Evolutionary conservation across 2,797 vertebrate genomes (phyloP).

Genomic region (Clarias pachynema): DNA sequence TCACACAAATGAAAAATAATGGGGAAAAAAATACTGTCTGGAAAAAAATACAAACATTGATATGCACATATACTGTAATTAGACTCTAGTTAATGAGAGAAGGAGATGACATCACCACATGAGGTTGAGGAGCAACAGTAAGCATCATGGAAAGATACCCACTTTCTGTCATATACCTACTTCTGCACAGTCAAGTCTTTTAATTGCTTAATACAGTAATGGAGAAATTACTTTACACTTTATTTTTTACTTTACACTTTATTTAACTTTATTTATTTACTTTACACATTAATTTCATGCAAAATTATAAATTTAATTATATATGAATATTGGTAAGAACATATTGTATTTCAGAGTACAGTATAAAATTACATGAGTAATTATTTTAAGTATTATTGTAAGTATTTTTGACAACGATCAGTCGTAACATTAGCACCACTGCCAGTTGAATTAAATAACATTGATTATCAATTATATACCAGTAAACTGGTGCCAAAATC

Average conservation of each 20-base stretch:
- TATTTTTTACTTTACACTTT: too few relatives aligned
- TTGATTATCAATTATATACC: too few relatives aligned
- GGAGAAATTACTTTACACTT: not conserved
- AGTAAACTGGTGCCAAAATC: too few relatives aligned
- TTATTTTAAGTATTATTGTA: not conserved
- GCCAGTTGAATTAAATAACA: too few relatives aligned
- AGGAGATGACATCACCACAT: slow-evolving; percentile 27
- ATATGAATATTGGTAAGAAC: not conserved
- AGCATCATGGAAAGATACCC: not conserved
- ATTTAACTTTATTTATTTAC: too few relatives aligned
- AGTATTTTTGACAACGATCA: too few relatives aligned
- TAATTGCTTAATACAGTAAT: not conserved
- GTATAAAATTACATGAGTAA: not conserved
- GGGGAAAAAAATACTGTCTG: not conserved
- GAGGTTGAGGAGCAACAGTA: not conserved
- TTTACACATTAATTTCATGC: not conserved
- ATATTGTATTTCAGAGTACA: not conserved
- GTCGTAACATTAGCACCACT: too few relatives aligned
- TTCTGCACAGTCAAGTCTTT: not conserved
- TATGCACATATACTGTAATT: not conserved
- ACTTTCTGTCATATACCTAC: not conserved
- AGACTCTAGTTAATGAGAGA: not conserved
- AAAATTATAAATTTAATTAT: not conserved
- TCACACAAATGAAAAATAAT: not conserved
- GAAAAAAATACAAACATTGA: slow-evolving; percentile 7